Evolutionary conservation across 2,888 invertebrate species (phyloP).

Genomic region (Dolomedes plantarius): DNA sequence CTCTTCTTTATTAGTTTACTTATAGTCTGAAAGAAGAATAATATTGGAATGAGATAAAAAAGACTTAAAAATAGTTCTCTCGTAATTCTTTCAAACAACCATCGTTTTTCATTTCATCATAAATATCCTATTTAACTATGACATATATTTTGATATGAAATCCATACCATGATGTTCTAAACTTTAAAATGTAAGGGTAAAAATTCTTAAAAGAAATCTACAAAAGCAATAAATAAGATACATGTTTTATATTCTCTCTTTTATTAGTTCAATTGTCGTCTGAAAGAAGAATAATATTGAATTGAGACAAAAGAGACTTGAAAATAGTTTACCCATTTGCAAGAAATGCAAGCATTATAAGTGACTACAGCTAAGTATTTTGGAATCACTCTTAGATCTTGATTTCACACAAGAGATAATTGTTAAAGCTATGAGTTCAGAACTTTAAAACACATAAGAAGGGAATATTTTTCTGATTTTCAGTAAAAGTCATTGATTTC

Average conservation of each 20-base stretch:
- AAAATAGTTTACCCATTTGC: constrained; percentile 43
- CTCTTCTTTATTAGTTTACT: constrained; percentile 10
- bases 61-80: constrained; percentile 6
- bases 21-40: not conserved
- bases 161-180: not conserved
- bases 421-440: constrained; percentile 25
- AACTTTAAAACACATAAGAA: constrained; percentile 27
- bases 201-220: not conserved
- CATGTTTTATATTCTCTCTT: not conserved
- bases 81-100: not conserved
- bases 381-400: not conserved
- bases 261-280: not conserved
- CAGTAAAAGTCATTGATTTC: constrained; percentile 25
- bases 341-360: constrained; percentile 31
- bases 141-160: not conserved
- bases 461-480: constrained; percentile 19
- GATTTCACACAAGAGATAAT: constrained; percentile 22
- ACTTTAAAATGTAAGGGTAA: not conserved
- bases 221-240: not conserved
- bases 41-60: constrained; percentile 11
- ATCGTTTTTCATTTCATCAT: not conserved
- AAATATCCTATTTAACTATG: constrained; percentile 2
- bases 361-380: constrained; percentile 44
- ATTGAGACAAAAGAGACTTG: constrained; percentile 42
- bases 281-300: constrained; percentile 24